phyloP scores from a whole-genome alignment of 2,797 vertebrate genomes.

The Hybognathus amarus region DNA sequence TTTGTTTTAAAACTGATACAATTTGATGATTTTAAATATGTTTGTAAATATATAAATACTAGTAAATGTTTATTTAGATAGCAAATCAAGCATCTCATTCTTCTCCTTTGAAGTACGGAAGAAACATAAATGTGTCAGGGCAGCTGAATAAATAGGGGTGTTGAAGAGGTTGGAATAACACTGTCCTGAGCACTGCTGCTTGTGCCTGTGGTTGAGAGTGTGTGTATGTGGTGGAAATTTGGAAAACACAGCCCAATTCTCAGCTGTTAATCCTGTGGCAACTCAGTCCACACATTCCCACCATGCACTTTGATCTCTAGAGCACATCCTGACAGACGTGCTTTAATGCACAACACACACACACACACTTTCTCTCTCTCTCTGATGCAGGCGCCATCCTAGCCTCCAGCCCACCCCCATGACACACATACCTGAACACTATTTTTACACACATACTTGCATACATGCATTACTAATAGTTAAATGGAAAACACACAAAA shows the following conservation, averaged over 20 bases:
- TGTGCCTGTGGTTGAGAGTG: neutral
- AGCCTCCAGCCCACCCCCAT: constrained; percentile 46
- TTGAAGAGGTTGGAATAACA: constrained; percentile 55
- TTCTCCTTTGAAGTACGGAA: constrained; percentile 26
- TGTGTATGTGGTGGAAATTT: constrained; percentile 65
- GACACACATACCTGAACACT: constrained; percentile 57
- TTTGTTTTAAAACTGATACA: neutral
- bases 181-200: constrained; percentile 35
- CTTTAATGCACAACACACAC: constrained; percentile 60
- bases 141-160: constrained; percentile 41
- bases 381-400: constrained; percentile 50
- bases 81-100: constrained; percentile 8
- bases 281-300: constrained; percentile 76
- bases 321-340: constrained; percentile 75
- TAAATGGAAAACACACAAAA: constrained; percentile 40
- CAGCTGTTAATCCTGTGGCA: constrained; percentile 76
- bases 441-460: constrained; percentile 57
- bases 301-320: constrained; percentile 79
- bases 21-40: neutral
- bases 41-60: neutral
- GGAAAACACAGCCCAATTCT: constrained; percentile 77
- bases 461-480: constrained; percentile 26
- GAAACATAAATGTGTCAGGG: constrained; percentile 19
- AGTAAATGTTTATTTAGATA: neutral
- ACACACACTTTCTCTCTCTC: constrained; percentile 18